Conservation (phyloP, 2,888 invertebrate species). For the Amphipyra tragopoginis region DNA sequence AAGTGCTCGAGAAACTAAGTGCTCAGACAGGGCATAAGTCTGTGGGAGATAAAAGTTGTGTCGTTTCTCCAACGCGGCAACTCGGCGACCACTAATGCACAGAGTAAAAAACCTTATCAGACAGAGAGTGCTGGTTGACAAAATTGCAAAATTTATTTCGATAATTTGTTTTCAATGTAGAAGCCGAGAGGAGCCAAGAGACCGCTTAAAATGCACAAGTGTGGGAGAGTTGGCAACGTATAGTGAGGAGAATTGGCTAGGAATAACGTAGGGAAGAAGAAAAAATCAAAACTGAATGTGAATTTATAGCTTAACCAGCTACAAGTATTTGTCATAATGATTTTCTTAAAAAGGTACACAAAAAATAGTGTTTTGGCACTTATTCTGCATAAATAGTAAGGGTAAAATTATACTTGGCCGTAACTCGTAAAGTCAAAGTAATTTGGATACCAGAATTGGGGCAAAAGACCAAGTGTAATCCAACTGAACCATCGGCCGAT, state of each 20-base stretch:
- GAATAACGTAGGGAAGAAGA: not conserved
- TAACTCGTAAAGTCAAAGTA: too few relatives aligned
- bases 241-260: constrained; percentile 8
- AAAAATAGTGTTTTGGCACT: too few relatives aligned
- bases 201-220: constrained; percentile 13
- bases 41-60: constrained; percentile 42
- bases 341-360: too few relatives aligned
- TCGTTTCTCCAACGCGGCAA: constrained; percentile 17
- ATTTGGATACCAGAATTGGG: too few relatives aligned
- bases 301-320: too few relatives aligned
- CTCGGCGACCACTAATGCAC: constrained; percentile 41
- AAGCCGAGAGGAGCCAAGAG: constrained; percentile 38
- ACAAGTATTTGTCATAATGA: not conserved
- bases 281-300: not conserved
- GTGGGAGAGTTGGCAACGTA: constrained; percentile 5
- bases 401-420: too few relatives aligned
- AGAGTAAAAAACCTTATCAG: constrained; percentile 34
- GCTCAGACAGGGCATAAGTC: constrained; percentile 34
- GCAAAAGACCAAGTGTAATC: too few relatives aligned
- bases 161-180: constrained; percentile 44
- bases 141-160: constrained; percentile 39
- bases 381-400: too few relatives aligned
- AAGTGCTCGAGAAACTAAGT: constrained; percentile 36
- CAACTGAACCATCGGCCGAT: too few relatives aligned
- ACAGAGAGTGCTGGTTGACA: constrained; percentile 8